Conservation (phyloP, 2,797 vertebrate species). For the Artibeus jamaicensis region DNA sequence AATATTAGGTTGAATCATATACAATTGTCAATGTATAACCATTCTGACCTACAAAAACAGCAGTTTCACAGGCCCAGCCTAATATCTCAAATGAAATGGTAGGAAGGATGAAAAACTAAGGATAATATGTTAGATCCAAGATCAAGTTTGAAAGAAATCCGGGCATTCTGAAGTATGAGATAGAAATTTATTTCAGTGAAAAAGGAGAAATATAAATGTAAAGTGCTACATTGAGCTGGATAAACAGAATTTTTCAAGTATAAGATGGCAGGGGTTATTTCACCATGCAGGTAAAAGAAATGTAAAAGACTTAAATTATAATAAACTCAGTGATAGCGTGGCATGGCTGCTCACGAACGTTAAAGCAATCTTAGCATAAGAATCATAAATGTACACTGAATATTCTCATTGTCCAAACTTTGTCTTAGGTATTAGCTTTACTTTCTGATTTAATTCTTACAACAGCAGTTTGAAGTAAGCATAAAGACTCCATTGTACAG, state of each 20-base stretch:
- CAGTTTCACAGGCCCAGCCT: background rate
- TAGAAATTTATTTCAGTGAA: background rate
- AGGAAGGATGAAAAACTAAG: background rate
- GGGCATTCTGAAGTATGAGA: background rate
- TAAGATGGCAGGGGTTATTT: background rate
- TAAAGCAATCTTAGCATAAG: background rate
- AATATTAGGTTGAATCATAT: background rate
- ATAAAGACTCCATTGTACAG: background rate
- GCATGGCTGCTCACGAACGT: background rate
- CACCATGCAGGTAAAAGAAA: background rate
- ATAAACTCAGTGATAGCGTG: background rate
- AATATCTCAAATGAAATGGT: background rate
- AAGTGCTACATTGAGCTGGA: background rate
- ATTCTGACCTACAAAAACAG: background rate
- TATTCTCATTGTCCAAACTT: background rate
- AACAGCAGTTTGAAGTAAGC: background rate
- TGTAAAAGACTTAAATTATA: background rate
- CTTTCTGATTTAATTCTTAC: background rate
- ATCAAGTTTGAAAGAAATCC: constrained; percentile 23
- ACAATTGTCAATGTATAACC: background rate
- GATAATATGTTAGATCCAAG: background rate
- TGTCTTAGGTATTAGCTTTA: background rate
- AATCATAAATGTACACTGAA: background rate
- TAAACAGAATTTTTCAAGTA: background rate
- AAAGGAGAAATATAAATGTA: background rate